A percentile compares a stretch with the other conserved stretches of the same genome.
These are phyloP conservation scores for Puffinus mauretanicus DNA, from an alignment of 2,113 vertebrate genomes.

Conservation along the genomic window DNA sequence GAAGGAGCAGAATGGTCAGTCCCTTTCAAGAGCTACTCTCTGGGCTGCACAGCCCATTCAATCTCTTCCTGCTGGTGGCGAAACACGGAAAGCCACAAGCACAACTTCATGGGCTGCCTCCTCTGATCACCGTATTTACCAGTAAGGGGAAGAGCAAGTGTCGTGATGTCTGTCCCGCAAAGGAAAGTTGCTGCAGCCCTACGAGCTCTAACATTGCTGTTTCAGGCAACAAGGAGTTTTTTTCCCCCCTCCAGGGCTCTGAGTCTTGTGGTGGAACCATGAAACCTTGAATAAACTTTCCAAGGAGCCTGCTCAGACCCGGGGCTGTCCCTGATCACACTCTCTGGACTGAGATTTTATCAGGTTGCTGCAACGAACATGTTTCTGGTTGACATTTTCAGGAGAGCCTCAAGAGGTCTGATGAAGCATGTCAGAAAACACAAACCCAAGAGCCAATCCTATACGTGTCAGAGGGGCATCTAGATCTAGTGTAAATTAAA, in stretches of 20 bases:
- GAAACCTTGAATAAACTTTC: neutral
- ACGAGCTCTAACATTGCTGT: rapidly evolving
- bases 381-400: neutral
- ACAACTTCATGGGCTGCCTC: neutral
- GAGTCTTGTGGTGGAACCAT: neutral
- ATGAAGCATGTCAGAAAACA: neutral
- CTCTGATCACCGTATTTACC: neutral
- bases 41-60: neutral
- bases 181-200: neutral
- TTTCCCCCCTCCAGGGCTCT: neutral
- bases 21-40: neutral
- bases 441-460: neutral
- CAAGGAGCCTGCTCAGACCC: rapidly evolving
- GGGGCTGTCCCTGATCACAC: neutral
- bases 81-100: neutral
- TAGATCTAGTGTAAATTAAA: neutral
- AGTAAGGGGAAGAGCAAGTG: neutral
- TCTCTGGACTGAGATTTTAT: neutral
- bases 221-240: neutral
- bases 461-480: neutral
- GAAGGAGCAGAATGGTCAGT: neutral
- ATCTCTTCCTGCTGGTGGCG: neutral
- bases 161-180: neutral
- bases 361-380: neutral
- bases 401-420: neutral